These are phyloP conservation scores for Phrynocephalus versicolor DNA, from an alignment of 2,113 vertebrate genomes.

Conservation along the genomic window DNA sequence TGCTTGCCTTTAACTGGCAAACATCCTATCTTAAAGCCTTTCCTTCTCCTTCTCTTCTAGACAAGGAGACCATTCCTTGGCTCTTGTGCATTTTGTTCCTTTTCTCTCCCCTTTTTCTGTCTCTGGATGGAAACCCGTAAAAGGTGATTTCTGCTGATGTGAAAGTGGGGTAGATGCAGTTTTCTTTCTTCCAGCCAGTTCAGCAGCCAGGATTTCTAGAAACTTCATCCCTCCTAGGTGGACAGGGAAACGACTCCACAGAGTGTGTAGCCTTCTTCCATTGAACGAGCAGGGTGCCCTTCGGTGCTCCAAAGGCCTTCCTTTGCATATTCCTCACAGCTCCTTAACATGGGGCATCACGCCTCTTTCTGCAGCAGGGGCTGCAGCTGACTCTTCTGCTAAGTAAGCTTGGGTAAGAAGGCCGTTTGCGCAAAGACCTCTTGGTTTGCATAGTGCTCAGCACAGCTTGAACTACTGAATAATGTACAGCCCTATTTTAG, in stretches of 20 bases:
- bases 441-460: not conserved
- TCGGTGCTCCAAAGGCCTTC: no score
- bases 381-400: no score
- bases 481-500: not conserved
- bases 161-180: no score
- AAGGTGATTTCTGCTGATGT: not conserved
- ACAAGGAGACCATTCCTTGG: not conserved
- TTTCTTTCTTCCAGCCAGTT: no score
- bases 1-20: not conserved
- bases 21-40: not conserved
- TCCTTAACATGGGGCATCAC: no score
- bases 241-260: not conserved
- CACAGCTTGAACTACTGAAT: not conserved
- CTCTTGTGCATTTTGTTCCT: not conserved
- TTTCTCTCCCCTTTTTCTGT: not conserved
- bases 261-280: not conserved
- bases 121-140: not conserved
- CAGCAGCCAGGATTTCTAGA: no score
- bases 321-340: not conserved
- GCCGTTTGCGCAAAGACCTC: not conserved
- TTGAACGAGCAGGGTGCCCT: not conserved
- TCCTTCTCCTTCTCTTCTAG: not conserved
- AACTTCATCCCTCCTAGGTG: no score
- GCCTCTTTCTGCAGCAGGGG: no score
- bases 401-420: not conserved